Conservation (phyloP, 1,140 invertebrate genomes). For the Drosophila parvula region DNA sequence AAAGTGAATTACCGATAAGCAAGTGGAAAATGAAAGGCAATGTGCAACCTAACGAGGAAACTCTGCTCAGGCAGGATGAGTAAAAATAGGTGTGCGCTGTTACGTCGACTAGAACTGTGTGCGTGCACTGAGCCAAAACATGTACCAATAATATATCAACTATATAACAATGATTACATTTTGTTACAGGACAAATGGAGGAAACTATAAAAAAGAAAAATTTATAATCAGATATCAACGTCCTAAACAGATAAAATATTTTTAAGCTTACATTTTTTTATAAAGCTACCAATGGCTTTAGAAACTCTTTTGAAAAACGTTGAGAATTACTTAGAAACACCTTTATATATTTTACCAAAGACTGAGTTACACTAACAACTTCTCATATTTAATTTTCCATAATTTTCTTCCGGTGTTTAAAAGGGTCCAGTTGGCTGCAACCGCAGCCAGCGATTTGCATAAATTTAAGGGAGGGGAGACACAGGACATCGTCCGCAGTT, state of each 20-base stretch:
- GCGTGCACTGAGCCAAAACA: constrained; percentile 4
- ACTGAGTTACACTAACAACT: no score
- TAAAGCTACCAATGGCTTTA: no score
- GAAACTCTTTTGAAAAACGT: no score
- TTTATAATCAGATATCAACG: no score
- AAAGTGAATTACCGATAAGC: constrained; percentile 76
- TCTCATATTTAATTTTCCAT: neutral
- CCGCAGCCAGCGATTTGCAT: constrained; percentile 71
- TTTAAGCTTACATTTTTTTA: no score
- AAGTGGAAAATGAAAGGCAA: constrained; percentile 63
- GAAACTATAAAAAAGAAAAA: no score
- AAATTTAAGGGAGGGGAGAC: constrained; percentile 61
- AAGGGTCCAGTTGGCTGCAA: constrained; percentile 21
- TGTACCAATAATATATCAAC: no score
- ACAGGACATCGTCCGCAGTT: constrained; percentile 53
- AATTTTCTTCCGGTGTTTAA: constrained; percentile 10
- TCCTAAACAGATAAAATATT: no score
- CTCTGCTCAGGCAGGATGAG: constrained; percentile 9
- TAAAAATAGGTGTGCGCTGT: constrained; percentile 9
- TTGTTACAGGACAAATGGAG: no score
- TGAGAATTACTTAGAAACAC: no score
- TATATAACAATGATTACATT: no score
- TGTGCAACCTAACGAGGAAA: constrained; percentile 49
- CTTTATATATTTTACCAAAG: no score
- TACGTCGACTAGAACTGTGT: constrained; percentile 8